Conservation (phyloP, 2,113 vertebrate species). For the Platanista minor region DNA sequence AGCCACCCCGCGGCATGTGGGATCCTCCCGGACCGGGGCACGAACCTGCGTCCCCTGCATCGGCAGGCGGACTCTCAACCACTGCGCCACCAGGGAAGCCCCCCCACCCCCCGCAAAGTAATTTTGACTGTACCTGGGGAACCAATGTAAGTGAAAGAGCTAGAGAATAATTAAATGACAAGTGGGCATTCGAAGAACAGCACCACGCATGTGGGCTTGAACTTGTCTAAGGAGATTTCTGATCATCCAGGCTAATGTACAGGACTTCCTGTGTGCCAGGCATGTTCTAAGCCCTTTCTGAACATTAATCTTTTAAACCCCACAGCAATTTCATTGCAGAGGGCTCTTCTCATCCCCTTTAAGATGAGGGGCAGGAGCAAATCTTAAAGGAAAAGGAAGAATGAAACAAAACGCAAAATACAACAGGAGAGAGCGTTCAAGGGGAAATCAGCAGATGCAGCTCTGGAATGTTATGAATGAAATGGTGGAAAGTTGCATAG, state of each 20-base stretch:
- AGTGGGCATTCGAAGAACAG: background rate
- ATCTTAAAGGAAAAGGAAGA: background rate
- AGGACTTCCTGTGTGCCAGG: fast-evolving
- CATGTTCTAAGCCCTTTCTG: background rate
- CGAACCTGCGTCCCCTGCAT: no score
- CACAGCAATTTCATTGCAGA: background rate
- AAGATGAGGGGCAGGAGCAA: background rate
- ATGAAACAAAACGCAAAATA: background rate
- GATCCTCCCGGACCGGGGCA: no score
- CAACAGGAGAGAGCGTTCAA: fast-evolving
- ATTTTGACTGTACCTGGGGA: background rate
- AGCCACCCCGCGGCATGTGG: no score
- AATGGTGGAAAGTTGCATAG: fast-evolving
- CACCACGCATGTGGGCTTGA: background rate
- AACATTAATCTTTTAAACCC: background rate
- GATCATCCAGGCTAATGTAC: fast-evolving
- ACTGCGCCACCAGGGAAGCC: no score
- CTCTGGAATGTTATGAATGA: background rate
- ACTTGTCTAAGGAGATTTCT: background rate
- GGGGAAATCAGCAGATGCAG: background rate
- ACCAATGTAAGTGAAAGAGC: background rate
- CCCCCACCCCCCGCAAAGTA: background rate
- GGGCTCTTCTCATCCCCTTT: background rate
- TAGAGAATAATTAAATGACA: background rate
- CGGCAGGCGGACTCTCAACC: no score